Conservation (phyloP, 2,797 vertebrate genomes). For the Steatocranus sp. region DNA sequence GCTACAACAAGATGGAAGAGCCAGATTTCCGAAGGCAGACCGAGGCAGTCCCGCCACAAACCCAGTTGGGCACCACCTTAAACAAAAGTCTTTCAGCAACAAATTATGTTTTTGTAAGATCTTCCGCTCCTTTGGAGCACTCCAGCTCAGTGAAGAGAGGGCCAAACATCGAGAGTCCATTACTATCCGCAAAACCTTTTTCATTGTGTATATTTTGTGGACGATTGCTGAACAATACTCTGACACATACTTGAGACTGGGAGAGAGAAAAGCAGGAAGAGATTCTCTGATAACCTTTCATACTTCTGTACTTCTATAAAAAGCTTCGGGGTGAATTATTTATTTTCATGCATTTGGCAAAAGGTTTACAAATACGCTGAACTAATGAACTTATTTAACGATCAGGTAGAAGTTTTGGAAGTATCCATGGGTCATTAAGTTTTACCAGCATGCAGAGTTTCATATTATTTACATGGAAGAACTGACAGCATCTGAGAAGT, state of each 20-base stretch:
- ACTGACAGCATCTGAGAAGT: neutral
- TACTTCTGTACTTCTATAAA: neutral
- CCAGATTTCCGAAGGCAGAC: slow-evolving; percentile 47
- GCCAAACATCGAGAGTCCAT: slow-evolving; percentile 16
- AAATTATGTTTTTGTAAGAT: slow-evolving; percentile 37
- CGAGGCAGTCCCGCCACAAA: slow-evolving; percentile 14
- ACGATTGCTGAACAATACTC: slow-evolving; percentile 10
- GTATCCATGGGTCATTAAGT: neutral
- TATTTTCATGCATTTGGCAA: neutral
- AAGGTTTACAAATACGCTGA: neutral
- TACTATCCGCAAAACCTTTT: slow-evolving; percentile 21
- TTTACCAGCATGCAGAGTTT: neutral
- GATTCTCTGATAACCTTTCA: neutral
- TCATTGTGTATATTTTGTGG: slow-evolving; percentile 22
- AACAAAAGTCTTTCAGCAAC: slow-evolving; percentile 42
- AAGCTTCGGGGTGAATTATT: neutral
- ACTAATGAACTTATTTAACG: neutral
- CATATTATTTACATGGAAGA: neutral
- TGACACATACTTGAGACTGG: neutral
- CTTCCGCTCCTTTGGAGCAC: neutral
- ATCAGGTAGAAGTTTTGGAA: neutral
- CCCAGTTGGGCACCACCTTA: slow-evolving; percentile 31
- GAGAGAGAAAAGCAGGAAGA: neutral
- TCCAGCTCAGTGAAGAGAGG: neutral
- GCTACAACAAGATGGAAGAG: slow-evolving; percentile 24